A percentile compares a stretch with the other conserved stretches of the same genome.
Evolutionary conservation across 2,888 invertebrate genomes (phyloP).

Genomic region (Drosophila mercatorum): DNA sequence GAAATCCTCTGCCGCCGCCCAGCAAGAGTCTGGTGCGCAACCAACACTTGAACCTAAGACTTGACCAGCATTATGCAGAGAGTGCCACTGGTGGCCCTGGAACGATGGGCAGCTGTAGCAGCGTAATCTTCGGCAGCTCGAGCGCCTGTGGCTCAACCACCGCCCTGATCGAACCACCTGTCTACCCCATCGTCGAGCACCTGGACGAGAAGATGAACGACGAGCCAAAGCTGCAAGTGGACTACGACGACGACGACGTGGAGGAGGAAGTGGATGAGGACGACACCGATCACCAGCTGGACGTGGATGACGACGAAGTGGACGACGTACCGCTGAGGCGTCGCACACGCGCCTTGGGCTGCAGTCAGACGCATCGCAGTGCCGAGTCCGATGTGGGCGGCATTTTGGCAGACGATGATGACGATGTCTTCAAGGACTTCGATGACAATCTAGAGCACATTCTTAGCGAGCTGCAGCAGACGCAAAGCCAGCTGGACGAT

Average conservation of each 20-base stretch:
- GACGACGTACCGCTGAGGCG: slow-evolving; percentile 68
- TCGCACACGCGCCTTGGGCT: slow-evolving; percentile 70
- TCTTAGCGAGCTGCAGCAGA: slow-evolving; percentile 76
- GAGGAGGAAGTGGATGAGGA: slow-evolving; percentile 59
- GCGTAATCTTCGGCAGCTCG: slow-evolving; percentile 76
- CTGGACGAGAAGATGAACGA: slow-evolving; percentile 88
- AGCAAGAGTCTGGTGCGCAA: slow-evolving; percentile 89
- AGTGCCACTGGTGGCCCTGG: slow-evolving; percentile 10
- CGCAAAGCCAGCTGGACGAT: slow-evolving; percentile 73
- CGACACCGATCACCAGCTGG: slow-evolving; percentile 85
- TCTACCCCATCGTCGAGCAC: slow-evolving; percentile 94
- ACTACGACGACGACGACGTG: slow-evolving; percentile 53
- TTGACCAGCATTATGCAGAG: slow-evolving; percentile 70
- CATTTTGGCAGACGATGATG: slow-evolving; percentile 73
- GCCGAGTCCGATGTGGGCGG: slow-evolving; percentile 81
- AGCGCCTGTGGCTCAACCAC: slow-evolving; percentile 77
- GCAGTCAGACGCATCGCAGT: slow-evolving; percentile 71
- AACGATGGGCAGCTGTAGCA: slow-evolving; percentile 66
- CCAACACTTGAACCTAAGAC: slow-evolving; percentile 89
- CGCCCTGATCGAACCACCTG: slow-evolving; percentile 81
- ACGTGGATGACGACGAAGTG: slow-evolving; percentile 82
- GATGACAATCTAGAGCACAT: slow-evolving; percentile 81
- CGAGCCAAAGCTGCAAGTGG: slow-evolving; percentile 85
- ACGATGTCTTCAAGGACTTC: slow-evolving; percentile 80
- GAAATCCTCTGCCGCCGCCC: slow-evolving; percentile 90